Base-by-base conservation (phyloP, 2,888 invertebrate species). In the Amorpha juglandis region DNA sequence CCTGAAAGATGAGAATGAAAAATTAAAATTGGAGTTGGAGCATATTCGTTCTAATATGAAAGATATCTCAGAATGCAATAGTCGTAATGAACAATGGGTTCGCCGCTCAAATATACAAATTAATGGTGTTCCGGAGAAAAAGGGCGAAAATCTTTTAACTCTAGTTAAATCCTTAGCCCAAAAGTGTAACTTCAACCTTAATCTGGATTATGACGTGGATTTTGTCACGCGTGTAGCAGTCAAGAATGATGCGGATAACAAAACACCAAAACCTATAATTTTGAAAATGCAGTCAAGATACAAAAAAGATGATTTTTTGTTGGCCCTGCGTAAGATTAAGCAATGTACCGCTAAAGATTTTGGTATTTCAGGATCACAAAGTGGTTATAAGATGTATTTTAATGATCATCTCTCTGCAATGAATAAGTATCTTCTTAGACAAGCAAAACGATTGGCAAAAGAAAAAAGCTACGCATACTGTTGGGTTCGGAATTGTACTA, bases 21-120 rank as follows among this genome's bases (percentile, higher is more conserved):
- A 47, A 14, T n/a, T 47, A 47, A 47, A 47, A 14, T 6, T 14
- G 47, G 47, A 47, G 47, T 47, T 47, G 47, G 47, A 47, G 47
- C n/a, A 14, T 9, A 9, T 47, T 12, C 47, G 47, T 14, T 47
- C 47, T n/a, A 14, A 14, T 14, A 47, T 47, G n/a, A 47, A 47
- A 47, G n/a, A 47, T 6, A 47, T 47, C 14, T 47, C 47, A 1
- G 14, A 47, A 6, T 47, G 14, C n/a, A 12, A 47, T n/a, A 4
- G 12, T 47, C 47, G 47, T 47, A 47, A 47, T 47, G 47, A 47
- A 47, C 47, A 47, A n/a, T 47, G 47, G 47, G 47, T 47, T 47
- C 47, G 47, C 47, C 47, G 47, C 47, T 47, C 47, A 47, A 47
- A 47, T 14, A 47, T 47, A 47, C 47, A 47, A 47, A 47, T 47